These are phyloP conservation scores for Eurystomus gularis DNA, from an alignment of 2,113 vertebrate genomes.

Conservation along the genomic window DNA sequence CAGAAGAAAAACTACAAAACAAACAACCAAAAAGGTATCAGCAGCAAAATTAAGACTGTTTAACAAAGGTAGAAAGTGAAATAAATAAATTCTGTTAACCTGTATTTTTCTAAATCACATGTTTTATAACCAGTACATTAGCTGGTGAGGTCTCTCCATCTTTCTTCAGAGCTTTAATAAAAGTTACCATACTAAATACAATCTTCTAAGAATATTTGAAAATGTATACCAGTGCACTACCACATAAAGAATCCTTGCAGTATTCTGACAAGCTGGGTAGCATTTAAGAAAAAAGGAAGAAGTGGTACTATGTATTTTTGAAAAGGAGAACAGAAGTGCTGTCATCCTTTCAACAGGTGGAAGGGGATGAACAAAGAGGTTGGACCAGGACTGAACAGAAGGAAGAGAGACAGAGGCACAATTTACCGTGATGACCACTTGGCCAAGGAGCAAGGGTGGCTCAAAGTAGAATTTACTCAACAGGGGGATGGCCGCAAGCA, in stretches of 20 bases:
- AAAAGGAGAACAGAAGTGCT: neutral
- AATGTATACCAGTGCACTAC: neutral
- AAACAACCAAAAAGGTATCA: neutral
- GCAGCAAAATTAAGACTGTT: neutral
- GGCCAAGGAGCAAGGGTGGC: neutral
- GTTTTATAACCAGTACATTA: neutral
- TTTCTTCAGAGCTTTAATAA: neutral
- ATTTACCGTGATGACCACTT: neutral
- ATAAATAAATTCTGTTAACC: neutral
- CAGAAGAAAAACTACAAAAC: neutral
- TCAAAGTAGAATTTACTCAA: neutral
- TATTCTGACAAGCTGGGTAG: neutral
- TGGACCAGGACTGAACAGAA: neutral
- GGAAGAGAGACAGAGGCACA: neutral
- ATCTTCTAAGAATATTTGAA: neutral
- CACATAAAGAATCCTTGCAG: neutral
- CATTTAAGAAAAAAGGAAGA: neutral
- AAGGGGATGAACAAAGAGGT: neutral
- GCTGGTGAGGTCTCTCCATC: neutral
- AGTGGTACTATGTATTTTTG: neutral
- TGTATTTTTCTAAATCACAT: neutral
- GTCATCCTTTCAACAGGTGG: neutral
- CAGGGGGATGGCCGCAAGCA: neutral
- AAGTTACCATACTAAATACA: neutral
- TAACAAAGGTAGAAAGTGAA: neutral